Evolutionary conservation across 2,797 vertebrate species (phyloP), one percentile per base, ranked within the genome.

Genomic region (Erithacus rubecula): DNA sequence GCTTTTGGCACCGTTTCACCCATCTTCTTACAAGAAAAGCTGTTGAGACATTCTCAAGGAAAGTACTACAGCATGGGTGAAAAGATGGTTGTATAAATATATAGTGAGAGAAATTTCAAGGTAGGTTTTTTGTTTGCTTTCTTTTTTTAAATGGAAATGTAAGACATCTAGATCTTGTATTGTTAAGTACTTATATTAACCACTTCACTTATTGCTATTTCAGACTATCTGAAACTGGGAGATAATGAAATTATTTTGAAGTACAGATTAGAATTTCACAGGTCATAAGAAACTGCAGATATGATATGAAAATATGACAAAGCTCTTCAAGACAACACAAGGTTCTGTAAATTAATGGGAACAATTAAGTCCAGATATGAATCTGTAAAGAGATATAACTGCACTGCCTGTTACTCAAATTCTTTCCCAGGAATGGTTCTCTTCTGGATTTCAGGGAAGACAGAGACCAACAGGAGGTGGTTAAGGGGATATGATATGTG

Each of bases 171-270:
- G 11, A 11, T 43, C 11, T 32, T 63, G 6, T 58, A 10, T 29
- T 63, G 13, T 27, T 60, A 74, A 83, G 29, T 85, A 5, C 5
- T 70, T 72, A 23, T 74, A 46, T 64, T 74, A 77, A 64, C 17
- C 21, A 41, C 20, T 67, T 79, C 47, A 76, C 60, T 71, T 78
- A 52, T 19, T 91, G 6, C 16, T 68, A 17, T 82, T 87, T 76
- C 56, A 83, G 49, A 69, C 46, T 72, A 51, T 11, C 12, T 85
- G 32, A 89, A 91, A 67, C 5, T 1, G 5, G 27, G 59, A 87
- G 13, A 79, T 15, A 74, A 86, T 41, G 10, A 64, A 64, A 81
- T 62, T 87, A 58, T 70, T 95, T 81, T 86, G 62, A 70, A 78
- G 30, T 32, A 68, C n/a, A 43, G 53, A 46, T 79, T 79, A 82